A percentile compares a stretch with the other conserved stretches of the same genome.
Evolutionary conservation across 1,140 invertebrate species (phyloP).

Genomic region (Ylistrum balloti): DNA sequence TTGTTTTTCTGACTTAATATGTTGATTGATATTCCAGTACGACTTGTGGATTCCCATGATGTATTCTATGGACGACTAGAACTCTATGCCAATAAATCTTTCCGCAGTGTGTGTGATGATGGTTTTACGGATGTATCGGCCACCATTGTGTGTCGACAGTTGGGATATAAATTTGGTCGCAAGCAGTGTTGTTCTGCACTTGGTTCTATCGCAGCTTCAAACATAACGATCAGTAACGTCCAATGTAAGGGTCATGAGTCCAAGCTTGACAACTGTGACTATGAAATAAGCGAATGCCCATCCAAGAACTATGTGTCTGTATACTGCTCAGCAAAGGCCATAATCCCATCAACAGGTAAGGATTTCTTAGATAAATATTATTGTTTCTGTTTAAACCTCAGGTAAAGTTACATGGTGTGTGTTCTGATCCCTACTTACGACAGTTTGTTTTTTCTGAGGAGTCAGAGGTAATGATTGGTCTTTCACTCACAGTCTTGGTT

Average conservation of each 20-base stretch:
- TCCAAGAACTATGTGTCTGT: conserved; percentile 69
- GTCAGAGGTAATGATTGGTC: no score
- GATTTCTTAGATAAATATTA: no score
- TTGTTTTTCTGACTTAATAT: no score
- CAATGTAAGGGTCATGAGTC: conserved; percentile 63
- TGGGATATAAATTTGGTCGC: conserved; percentile 65
- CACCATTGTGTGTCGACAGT: conserved; percentile 62
- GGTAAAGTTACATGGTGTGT: no score
- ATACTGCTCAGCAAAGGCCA: conserved; percentile 64
- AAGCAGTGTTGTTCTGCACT: conserved; percentile 67
- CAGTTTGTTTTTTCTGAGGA: no score
- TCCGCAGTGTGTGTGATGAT: conserved; percentile 68
- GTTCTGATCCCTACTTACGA: no score
- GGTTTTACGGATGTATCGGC: conserved; percentile 68
- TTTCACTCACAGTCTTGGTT: no score
- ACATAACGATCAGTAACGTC: conserved; percentile 64
- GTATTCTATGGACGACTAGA: conserved; percentile 69
- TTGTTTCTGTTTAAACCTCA: no score
- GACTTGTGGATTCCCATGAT: conserved; percentile 61
- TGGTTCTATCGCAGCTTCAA: conserved; percentile 48
- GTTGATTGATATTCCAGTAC: conserved; percentile 54
- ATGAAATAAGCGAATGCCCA: conserved; percentile 55
- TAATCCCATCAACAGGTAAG: neutral
- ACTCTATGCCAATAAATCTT: conserved; percentile 65
- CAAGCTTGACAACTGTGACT: conserved; percentile 58